Evolutionary conservation across 1,140 invertebrate genomes (phyloP).

Genomic region (Drosophila cardini): DNA sequence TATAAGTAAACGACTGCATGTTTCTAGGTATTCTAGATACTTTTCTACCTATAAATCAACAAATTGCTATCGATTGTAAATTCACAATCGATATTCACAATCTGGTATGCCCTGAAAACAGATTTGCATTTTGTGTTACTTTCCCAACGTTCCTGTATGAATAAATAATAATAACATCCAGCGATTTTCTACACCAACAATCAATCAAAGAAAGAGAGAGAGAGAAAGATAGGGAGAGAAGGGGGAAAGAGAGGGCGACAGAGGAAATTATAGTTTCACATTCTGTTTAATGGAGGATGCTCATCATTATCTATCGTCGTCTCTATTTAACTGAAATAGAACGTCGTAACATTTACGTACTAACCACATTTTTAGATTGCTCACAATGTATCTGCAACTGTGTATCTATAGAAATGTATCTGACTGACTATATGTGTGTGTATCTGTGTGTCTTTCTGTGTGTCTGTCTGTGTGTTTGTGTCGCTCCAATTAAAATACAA

Average conservation of each 20-base stretch:
- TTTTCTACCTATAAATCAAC: too few species aligned
- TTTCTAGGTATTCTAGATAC: too few species aligned
- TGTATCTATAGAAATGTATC: neutral
- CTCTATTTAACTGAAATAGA: slow-evolving; percentile 44
- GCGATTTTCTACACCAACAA: neutral
- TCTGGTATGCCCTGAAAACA: neutral
- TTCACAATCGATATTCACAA: neutral
- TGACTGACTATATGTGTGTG: neutral
- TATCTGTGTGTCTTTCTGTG: neutral
- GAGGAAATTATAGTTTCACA: slow-evolving; percentile 33
- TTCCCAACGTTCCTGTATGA: slow-evolving; percentile 12
- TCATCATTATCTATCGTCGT: slow-evolving; percentile 35
- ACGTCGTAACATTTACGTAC: slow-evolving; percentile 29
- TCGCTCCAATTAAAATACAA: slow-evolving; percentile 77
- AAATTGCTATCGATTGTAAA: neutral
- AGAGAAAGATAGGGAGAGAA: neutral
- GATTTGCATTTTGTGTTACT: neutral
- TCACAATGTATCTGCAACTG: neutral
- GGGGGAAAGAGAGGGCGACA: neutral
- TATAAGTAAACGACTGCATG: too few species aligned
- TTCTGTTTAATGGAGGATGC: slow-evolving; percentile 45
- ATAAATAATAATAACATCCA: slow-evolving; percentile 15
- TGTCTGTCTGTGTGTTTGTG: slow-evolving; percentile 17
- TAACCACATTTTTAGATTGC: slow-evolving; percentile 9
- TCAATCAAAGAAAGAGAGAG: slow-evolving; percentile 3